These are phyloP conservation scores for Euleptes europaea DNA, from an alignment of 2,113 vertebrate species.

Conservation along the genomic window DNA sequence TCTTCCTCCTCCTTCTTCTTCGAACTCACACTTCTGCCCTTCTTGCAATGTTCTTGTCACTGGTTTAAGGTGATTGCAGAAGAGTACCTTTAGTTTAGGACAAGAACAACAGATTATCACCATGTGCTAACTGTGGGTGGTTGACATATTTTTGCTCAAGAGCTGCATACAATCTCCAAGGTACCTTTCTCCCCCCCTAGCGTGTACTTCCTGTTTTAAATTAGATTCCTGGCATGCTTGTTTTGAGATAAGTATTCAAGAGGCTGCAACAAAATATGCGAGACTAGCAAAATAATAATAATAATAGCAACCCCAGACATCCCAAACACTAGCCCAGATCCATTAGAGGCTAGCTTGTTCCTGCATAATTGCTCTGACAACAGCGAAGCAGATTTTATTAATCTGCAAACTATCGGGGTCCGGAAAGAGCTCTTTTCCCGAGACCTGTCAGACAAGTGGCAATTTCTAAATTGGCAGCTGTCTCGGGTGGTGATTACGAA, in stretches of 20 bases:
- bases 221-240: no score
- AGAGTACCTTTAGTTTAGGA: background rate
- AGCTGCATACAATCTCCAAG: background rate
- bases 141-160: background rate
- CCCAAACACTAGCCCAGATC: no score
- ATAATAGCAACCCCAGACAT: background rate
- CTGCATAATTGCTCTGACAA: background rate
- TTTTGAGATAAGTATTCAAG: background rate
- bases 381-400: background rate
- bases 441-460: background rate
- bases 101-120: background rate
- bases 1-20: no score
- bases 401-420: background rate
- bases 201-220: no score
- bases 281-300: background rate
- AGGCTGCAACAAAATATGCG: background rate
- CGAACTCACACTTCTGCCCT: no score
- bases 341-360: background rate
- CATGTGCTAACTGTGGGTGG: background rate
- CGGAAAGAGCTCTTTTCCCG: background rate
- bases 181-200: background rate
- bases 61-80: background rate
- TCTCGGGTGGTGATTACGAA: background rate
- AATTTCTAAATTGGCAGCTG: background rate
- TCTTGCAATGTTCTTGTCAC: no score